Conservation (phyloP, 2,113 vertebrate species). For the Entelurus aequoreus region DNA sequence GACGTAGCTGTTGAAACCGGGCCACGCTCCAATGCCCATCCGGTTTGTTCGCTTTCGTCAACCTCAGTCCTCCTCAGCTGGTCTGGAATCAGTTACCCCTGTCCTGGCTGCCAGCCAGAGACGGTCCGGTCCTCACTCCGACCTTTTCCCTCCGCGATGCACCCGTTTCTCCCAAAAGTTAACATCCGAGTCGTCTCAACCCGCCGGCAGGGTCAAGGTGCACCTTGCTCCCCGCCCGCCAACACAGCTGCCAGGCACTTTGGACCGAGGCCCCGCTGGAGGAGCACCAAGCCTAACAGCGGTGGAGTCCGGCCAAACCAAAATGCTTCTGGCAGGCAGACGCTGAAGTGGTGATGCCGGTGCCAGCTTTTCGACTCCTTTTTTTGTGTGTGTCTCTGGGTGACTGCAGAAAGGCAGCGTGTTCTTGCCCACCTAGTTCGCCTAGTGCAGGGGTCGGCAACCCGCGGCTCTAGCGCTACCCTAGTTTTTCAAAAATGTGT, state of each 20-base stretch:
- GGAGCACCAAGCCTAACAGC: constrained; percentile 37
- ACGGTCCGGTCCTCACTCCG: background rate
- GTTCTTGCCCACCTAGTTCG: constrained; percentile 15
- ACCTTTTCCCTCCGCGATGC: no score
- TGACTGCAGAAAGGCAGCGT: constrained; percentile 22
- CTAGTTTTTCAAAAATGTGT: no score
- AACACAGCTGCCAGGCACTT: constrained; percentile 9
- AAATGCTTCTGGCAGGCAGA: constrained; percentile 40
- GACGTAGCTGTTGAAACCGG: background rate
- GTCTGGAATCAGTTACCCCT: no score
- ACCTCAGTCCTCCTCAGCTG: no score
- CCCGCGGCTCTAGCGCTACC: no score
- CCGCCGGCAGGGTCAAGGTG: constrained; percentile 17
- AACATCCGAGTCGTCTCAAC: constrained; percentile 9
- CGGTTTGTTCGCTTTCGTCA: no score
- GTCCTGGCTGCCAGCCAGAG: background rate
- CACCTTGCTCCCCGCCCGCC: constrained; percentile 38
- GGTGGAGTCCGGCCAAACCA: constrained; percentile 43
- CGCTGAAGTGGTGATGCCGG: constrained; percentile 45
- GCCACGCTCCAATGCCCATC: no score
- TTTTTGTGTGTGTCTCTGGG: constrained; percentile 27
- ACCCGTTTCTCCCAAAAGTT: no score
- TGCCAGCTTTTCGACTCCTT: constrained; percentile 50
- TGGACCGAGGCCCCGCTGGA: constrained; percentile 31
- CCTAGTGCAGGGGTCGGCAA: no score